Evolutionary conservation across 1,140 invertebrate species (phyloP).

Genomic region (Lerema accius): DNA sequence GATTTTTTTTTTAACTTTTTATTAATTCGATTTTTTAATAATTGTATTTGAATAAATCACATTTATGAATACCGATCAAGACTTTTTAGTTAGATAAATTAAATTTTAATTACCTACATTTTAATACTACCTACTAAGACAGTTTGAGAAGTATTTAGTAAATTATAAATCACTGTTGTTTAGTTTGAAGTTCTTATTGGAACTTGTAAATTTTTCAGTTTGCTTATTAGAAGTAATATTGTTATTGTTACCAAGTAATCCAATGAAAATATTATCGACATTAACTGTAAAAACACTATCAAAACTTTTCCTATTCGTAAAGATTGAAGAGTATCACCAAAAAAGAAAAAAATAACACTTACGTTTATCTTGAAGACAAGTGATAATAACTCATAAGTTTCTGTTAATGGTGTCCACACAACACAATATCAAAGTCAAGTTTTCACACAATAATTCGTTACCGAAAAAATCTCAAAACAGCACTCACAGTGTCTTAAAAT

Average conservation of each 20-base stretch:
- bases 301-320: constrained; percentile 4
- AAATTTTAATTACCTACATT: too few species aligned
- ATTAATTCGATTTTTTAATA: too few species aligned
- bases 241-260: too few species aligned
- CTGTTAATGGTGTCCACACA: constrained; percentile 37
- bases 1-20: too few species aligned
- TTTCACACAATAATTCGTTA: constrained; percentile 39
- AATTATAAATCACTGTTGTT: not conserved
- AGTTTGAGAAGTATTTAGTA: too few species aligned
- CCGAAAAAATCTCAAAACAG: constrained; percentile 43
- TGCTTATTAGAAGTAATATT: not conserved
- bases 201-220: not conserved
- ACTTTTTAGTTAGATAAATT: too few species aligned
- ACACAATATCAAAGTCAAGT: constrained; percentile 35
- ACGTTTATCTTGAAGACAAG: constrained; percentile 18
- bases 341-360: constrained; percentile 18
- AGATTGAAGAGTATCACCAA: constrained; percentile 1
- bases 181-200: constrained; percentile 4
- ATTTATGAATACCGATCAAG: too few species aligned
- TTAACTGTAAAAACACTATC: constrained; percentile 2
- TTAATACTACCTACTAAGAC: too few species aligned
- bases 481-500: constrained; percentile 51
- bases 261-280: constrained; percentile 3
- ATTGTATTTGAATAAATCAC: too few species aligned
- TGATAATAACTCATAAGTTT: constrained; percentile 30